Percentiles rank a stretch among this genome's conserved stretches.
Evolutionary conservation across 2,888 invertebrate species (phyloP).

Genomic region (Seira musarum): DNA sequence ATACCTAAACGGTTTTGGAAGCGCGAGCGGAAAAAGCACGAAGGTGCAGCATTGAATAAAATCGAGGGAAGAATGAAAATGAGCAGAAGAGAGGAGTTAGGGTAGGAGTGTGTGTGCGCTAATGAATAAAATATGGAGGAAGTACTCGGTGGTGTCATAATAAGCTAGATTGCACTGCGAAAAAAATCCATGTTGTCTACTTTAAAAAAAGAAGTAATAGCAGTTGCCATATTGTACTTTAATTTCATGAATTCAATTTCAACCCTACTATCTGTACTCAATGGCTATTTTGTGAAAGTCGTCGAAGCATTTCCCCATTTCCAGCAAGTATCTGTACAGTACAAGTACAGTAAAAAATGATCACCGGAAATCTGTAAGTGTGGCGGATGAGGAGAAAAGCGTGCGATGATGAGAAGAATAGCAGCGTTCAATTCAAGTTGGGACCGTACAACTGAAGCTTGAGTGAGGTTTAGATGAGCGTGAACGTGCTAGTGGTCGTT

Average conservation of each 20-base stretch:
- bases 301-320: no score
- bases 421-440: background rate
- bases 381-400: background rate
- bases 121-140: conserved; percentile 13
- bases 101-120: no score
- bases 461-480: no score
- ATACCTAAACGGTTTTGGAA: background rate
- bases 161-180: background rate
- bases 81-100: background rate
- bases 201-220: background rate
- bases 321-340: no score
- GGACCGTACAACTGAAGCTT: no score
- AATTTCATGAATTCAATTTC: conserved; percentile 11
- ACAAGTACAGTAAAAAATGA: no score
- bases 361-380: background rate
- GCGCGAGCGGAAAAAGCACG: background rate
- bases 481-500: background rate
- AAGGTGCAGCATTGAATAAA: background rate
- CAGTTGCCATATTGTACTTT: background rate
- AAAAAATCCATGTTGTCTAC: no score
- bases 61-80: background rate
- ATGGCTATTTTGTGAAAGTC: no score
- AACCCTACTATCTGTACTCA: background rate
- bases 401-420: background rate
- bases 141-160: background rate